Conservation (phyloP, 1,140 invertebrate species). For the Zaprionus ghesquierei region DNA sequence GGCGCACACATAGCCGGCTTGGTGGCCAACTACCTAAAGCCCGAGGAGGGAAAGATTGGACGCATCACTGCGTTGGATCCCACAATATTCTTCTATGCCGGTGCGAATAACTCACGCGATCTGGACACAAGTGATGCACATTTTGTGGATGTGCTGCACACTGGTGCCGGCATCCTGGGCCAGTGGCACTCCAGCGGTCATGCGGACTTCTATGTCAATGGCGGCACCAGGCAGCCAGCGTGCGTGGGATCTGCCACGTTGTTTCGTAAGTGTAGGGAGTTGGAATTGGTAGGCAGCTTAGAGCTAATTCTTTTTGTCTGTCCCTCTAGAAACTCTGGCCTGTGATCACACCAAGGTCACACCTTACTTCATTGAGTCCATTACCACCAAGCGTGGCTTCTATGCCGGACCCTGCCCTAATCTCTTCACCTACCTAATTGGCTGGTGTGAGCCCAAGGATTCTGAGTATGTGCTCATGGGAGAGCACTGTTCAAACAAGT, state of each 20-base stretch:
- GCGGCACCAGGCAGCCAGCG: slow-evolving; percentile 93
- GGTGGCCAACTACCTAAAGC: slow-evolving; percentile 89
- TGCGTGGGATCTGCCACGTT: slow-evolving; percentile 89
- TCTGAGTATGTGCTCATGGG: slow-evolving; percentile 92
- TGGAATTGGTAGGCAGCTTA: not conserved
- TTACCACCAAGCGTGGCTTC: slow-evolving; percentile 89
- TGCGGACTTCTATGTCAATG: slow-evolving; percentile 95
- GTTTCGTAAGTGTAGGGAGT: slow-evolving; percentile 86
- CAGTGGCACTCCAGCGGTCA: slow-evolving; percentile 94
- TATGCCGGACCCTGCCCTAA: slow-evolving; percentile 92
- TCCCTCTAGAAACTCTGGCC: slow-evolving; percentile 88
- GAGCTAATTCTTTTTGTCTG: not conserved
- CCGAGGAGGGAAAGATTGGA: slow-evolving; percentile 87
- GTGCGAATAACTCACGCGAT: slow-evolving; percentile 90
- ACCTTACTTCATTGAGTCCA: slow-evolving; percentile 93
- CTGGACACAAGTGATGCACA: slow-evolving; percentile 92
- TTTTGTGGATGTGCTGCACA: slow-evolving; percentile 95
- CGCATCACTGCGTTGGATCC: slow-evolving; percentile 93
- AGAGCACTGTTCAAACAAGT: slow-evolving; percentile 89
- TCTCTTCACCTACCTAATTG: slow-evolving; percentile 90
- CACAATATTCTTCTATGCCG: slow-evolving; percentile 92
- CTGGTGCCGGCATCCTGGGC: slow-evolving; percentile 92
- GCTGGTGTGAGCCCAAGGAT: slow-evolving; percentile 90
- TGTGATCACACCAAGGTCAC: slow-evolving; percentile 95
- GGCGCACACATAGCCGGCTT: slow-evolving; percentile 93